Evolutionary conservation across 35 echinoderm and acorn worm species (phyloP).

Genomic region (Lytechinus pictus): DNA sequence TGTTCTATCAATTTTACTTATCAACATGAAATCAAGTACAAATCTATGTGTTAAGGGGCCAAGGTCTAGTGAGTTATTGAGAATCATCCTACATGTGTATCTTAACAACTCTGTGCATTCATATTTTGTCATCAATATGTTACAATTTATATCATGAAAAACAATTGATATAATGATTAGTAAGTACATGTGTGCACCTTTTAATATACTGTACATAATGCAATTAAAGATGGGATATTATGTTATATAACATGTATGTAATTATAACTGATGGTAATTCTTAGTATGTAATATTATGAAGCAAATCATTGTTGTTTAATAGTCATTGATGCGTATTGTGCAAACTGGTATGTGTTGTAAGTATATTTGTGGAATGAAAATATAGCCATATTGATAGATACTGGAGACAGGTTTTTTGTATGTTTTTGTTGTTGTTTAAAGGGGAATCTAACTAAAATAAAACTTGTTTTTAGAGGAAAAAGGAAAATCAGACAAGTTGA

Average conservation of each 20-base stretch:
- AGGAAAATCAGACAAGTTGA: no score
- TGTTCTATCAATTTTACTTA: no score
- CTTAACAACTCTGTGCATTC: no score
- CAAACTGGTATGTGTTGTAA: conserved; percentile 11
- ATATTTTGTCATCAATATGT: background rate
- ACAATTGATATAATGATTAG: background rate
- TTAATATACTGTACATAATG: background rate
- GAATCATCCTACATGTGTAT: no score
- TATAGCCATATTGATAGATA: background rate
- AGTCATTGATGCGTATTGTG: background rate
- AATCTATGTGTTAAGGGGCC: no score
- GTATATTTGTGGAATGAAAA: conserved; percentile 6
- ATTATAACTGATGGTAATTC: background rate
- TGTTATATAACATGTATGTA: background rate
- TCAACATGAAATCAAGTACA: no score
- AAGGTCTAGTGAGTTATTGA: no score
- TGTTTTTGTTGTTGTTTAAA: background rate
- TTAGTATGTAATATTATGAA: background rate
- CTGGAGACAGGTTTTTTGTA: background rate
- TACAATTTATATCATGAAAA: background rate
- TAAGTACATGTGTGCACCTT: background rate
- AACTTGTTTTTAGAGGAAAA: no score
- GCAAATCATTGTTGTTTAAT: background rate
- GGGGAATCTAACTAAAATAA: no score
- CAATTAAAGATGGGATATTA: background rate